phyloP scores from a whole-genome alignment of 2,797 vertebrate species.

The Caiman crocodilus region DNA sequence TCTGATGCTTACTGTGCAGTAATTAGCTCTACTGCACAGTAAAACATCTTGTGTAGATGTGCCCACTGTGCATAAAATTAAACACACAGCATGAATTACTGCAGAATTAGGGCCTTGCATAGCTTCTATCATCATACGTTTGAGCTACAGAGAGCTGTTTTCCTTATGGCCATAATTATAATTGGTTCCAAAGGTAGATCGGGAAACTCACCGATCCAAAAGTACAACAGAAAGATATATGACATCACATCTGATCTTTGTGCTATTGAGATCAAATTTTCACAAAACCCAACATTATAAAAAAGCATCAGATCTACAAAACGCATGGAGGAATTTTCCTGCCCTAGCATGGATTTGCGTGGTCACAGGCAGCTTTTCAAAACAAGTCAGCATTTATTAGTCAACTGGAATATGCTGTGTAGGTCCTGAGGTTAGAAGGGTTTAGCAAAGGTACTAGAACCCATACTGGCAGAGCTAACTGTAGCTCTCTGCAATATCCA shows the following conservation, averaged over 20 bases:
- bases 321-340: not conserved
- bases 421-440: no score
- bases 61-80: not conserved
- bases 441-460: no score
- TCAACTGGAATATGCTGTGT: no score
- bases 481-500: no score
- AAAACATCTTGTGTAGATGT: no score
- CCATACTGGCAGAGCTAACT: no score
- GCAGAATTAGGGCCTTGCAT: not conserved
- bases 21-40: no score
- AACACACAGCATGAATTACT: fast-evolving
- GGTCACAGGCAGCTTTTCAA: no score
- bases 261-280: not conserved
- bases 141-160: not conserved
- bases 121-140: not conserved
- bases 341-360: no score
- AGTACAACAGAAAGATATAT: not conserved
- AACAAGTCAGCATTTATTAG: no score
- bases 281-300: not conserved
- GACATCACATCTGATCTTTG: fast-evolving
- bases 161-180: not conserved
- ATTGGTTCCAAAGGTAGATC: not conserved
- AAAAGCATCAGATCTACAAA: not conserved
- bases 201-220: not conserved
- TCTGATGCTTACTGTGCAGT: no score